These are phyloP conservation scores for Microtus ochrogaster DNA, from an alignment of 2,113 vertebrate species.

Conservation along the genomic window DNA sequence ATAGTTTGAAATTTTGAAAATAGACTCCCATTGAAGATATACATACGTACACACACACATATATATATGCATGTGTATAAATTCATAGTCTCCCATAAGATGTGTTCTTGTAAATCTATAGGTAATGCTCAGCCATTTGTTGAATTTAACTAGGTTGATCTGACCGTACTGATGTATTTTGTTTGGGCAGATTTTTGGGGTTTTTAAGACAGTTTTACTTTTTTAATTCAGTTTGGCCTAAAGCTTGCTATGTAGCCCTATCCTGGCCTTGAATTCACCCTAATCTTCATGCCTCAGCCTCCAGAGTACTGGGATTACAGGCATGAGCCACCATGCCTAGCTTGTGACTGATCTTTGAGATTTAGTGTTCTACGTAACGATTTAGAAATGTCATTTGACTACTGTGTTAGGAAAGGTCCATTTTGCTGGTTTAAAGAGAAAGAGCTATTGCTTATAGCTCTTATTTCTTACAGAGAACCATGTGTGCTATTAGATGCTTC, in stretches of 20 bases:
- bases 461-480: neutral
- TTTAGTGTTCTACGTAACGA: neutral
- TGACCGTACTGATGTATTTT: constrained; percentile 36
- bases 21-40: constrained; percentile 43
- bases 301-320: neutral
- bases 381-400: constrained; percentile 39
- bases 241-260: neutral
- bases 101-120: constrained; percentile 23
- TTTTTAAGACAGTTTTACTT: neutral
- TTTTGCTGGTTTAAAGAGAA: constrained; percentile 37
- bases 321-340: neutral
- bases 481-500: neutral
- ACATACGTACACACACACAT: neutral
- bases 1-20: constrained; percentile 53
- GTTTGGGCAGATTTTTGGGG: neutral
- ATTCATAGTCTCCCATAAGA: constrained; percentile 6
- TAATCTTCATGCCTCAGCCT: neutral
- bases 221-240: neutral
- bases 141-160: neutral
- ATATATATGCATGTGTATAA: neutral
- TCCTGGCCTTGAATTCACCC: neutral
- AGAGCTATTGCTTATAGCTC: too few species aligned
- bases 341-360: constrained; percentile 14
- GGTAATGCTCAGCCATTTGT: constrained; percentile 6
- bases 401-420: neutral